Conservation (phyloP, 1,140 invertebrate genomes). For the Yoshiicerus persimilis region DNA sequence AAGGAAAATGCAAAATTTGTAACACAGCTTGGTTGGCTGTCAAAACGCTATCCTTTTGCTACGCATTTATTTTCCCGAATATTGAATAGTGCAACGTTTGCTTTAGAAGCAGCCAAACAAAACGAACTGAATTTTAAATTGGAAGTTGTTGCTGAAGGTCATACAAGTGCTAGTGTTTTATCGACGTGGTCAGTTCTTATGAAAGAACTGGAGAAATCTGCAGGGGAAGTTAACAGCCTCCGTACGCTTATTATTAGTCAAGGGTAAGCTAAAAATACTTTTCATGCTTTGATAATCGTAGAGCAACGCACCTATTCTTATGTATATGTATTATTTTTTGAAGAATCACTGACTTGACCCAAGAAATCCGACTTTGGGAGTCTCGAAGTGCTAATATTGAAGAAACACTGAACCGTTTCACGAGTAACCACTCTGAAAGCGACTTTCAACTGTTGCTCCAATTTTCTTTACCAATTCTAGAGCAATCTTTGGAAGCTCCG, state of each 20-base stretch:
- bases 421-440: neutral
- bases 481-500: neutral
- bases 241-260: neutral
- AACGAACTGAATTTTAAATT: neutral
- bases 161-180: neutral
- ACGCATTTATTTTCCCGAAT: neutral
- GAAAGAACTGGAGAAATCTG: neutral
- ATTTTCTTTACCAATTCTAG: neutral
- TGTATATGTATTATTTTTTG: neutral
- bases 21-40: neutral
- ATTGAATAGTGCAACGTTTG: neutral
- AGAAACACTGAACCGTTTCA: constrained; percentile 24
- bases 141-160: neutral
- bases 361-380: constrained; percentile 2
- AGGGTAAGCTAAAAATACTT: neutral
- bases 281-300: neutral
- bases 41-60: neutral
- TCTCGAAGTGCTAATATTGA: neutral
- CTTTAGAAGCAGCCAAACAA: neutral
- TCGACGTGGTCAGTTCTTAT: neutral
- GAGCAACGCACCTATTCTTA: neutral
- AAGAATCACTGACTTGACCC: constrained; percentile 1
- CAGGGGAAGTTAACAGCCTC: neutral
- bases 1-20: neutral
- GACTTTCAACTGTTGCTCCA: constrained; percentile 16